Percentiles rank a stretch among this genome's conserved stretches.
phyloP scores from a whole-genome alignment of 92 coral and sea anemone genomes.

The Zoanthus gigantus region DNA sequence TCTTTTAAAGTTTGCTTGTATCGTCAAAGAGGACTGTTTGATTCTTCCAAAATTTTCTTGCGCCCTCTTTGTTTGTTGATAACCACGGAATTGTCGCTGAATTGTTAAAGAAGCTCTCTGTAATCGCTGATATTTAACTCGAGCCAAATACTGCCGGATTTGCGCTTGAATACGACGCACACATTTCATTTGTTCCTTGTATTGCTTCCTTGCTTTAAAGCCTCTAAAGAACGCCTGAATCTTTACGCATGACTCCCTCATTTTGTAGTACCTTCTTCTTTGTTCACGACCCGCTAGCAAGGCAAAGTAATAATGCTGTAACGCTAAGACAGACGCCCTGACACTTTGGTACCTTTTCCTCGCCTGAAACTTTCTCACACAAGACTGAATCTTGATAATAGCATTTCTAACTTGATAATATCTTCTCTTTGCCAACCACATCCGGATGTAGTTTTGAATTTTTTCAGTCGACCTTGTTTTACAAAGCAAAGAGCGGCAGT shows the following conservation, averaged over 20 bases:
- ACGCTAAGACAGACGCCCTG: slow-evolving; percentile 43
- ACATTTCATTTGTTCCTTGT: slow-evolving; percentile 46
- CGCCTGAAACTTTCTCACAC: slow-evolving; percentile 50
- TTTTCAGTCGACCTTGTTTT: slow-evolving; percentile 63
- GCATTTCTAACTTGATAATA: slow-evolving; percentile 59
- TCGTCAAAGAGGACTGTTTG: slow-evolving; percentile 24
- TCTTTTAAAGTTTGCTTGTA: slow-evolving; percentile 53
- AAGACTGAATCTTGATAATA: slow-evolving; percentile 66
- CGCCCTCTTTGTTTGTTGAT: slow-evolving; percentile 37
- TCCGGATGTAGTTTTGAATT: slow-evolving; percentile 71
- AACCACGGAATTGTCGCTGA: slow-evolving; percentile 58
- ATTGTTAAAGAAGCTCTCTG: slow-evolving; percentile 55
- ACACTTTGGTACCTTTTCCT: slow-evolving; percentile 57
- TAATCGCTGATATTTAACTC: slow-evolving; percentile 57
- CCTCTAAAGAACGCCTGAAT: slow-evolving; percentile 77
- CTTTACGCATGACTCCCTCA: slow-evolving; percentile 54
- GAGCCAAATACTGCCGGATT: slow-evolving; percentile 53
- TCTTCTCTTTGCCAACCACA: slow-evolving; percentile 47
- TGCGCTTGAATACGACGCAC: slow-evolving; percentile 63
- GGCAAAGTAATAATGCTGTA: slow-evolving; percentile 68
- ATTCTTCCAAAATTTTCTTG: slow-evolving; percentile 17
- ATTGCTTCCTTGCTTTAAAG: slow-evolving; percentile 56
- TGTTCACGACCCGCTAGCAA: slow-evolving; percentile 37
- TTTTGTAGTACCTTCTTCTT: slow-evolving; percentile 42
- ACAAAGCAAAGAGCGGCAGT: slow-evolving; percentile 64